Conservation (phyloP, 2,888 invertebrate species). For the Leucozona laternaria region DNA sequence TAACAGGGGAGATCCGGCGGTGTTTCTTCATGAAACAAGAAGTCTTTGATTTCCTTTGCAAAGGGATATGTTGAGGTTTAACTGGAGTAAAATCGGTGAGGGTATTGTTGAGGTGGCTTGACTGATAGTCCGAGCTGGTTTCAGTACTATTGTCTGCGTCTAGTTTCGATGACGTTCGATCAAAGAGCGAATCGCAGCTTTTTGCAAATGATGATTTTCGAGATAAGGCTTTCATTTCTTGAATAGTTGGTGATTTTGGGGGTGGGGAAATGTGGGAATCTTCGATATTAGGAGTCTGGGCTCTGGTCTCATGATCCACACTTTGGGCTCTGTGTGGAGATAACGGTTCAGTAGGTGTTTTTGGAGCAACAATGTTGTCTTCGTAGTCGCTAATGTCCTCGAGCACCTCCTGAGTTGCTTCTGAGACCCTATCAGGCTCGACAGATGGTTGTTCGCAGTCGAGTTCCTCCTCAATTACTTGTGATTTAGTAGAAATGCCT, state of each 20-base stretch:
- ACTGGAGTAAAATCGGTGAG: slow-evolving; percentile 62
- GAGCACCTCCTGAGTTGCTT: slow-evolving; percentile 50
- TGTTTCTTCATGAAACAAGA: slow-evolving; percentile 80
- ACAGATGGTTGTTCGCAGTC: slow-evolving; percentile 78
- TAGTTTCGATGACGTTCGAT: slow-evolving; percentile 77
- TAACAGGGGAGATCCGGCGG: slow-evolving; percentile 81
- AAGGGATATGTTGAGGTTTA: slow-evolving; percentile 78
- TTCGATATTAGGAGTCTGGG: neutral
- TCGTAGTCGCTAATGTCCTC: slow-evolving; percentile 58
- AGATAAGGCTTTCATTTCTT: slow-evolving; percentile 77
- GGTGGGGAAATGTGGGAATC: slow-evolving; percentile 40
- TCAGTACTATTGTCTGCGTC: slow-evolving; percentile 80
- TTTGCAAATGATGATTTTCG: slow-evolving; percentile 78
- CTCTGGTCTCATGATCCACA: slow-evolving; percentile 7
- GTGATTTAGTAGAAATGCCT: slow-evolving; percentile 83
- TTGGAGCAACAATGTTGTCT: slow-evolving; percentile 31
- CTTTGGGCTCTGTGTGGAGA: slow-evolving; percentile 38
- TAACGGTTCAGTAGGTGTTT: slow-evolving; percentile 47
- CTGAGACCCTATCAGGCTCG: slow-evolving; percentile 58
- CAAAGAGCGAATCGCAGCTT: slow-evolving; percentile 81
- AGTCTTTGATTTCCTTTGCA: slow-evolving; percentile 82
- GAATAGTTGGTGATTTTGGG: slow-evolving; percentile 77
- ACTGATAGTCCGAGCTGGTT: slow-evolving; percentile 79
- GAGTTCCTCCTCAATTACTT: slow-evolving; percentile 83
- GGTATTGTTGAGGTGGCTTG: slow-evolving; percentile 77